A percentile compares a stretch with the other conserved stretches of the same genome.
Conservation (phyloP, 2,113 vertebrate genomes). For the Malurus elegans region DNA sequence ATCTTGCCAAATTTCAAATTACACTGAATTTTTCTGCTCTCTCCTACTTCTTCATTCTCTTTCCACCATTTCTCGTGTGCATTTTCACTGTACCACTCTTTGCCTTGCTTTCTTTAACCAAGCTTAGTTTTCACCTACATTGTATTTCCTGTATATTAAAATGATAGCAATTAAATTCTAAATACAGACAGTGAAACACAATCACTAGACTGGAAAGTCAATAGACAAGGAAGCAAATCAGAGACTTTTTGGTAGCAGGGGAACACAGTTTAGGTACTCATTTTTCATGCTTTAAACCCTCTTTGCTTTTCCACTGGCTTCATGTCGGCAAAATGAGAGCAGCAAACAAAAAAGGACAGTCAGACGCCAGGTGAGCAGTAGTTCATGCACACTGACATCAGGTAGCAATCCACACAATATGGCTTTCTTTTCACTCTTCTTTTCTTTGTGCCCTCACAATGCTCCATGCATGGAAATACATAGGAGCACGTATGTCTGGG, state of each 20-base stretch:
- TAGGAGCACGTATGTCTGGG: neutral
- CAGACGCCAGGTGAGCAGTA: neutral
- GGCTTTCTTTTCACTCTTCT: neutral
- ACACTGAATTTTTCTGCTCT: neutral
- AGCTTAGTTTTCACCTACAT: neutral
- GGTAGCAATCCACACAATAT: neutral
- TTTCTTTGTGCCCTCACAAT: neutral
- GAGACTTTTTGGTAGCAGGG: neutral
- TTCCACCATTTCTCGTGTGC: neutral
- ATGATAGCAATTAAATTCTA: neutral
- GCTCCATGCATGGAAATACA: neutral
- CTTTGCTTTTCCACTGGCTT: neutral
- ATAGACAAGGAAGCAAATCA: neutral
- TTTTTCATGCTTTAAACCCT: neutral
- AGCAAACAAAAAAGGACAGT: neutral
- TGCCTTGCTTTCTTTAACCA: neutral
- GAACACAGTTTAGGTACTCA: neutral
- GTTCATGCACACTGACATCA: neutral
- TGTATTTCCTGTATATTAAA: neutral
- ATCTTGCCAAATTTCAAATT: neutral
- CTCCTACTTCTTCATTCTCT: neutral
- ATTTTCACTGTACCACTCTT: neutral
- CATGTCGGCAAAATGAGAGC: neutral
- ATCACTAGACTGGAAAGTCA: conserved; percentile 19
- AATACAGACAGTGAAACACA: neutral